These are phyloP conservation scores for Chrysolina americana DNA, from an alignment of 2,888 invertebrate species.

Conservation along the genomic window DNA sequence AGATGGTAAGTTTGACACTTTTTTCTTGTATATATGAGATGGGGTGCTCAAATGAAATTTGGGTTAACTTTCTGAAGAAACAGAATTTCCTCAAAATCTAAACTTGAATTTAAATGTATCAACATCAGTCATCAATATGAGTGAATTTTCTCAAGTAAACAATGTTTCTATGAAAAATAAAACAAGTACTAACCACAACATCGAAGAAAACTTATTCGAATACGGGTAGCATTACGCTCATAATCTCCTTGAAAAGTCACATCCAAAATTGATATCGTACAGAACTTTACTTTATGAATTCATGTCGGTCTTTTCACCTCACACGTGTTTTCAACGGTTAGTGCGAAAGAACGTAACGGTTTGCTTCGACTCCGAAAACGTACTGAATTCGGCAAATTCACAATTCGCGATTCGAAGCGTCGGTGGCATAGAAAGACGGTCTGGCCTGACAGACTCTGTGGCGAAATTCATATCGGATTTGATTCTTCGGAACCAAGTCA, in stretches of 20 bases:
- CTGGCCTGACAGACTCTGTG: constrained; percentile 11
- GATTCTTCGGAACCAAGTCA: constrained; percentile 19
- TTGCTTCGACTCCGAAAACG: constrained; percentile 1
- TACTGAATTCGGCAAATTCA: constrained; percentile 11
- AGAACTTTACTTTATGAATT: not conserved
- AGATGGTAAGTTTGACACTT: too few relatives aligned
- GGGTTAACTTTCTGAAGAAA: too few relatives aligned
- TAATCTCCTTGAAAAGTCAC: not conserved
- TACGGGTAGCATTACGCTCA: not conserved
- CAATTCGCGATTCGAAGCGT: not conserved
- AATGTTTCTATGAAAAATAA: not conserved
- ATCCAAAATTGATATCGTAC: not conserved
- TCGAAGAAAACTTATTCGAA: not conserved
- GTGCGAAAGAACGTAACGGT: not conserved
- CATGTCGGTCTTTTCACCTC: not conserved
- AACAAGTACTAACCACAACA: constrained; percentile 13
- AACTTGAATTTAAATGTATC: too few relatives aligned
- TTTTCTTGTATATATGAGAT: too few relatives aligned
- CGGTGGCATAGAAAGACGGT: constrained; percentile 15
- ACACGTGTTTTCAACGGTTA: not conserved
- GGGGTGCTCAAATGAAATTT: too few relatives aligned
- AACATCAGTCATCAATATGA: too few relatives aligned
- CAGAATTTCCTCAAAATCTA: too few relatives aligned
- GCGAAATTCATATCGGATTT: constrained; percentile 16
- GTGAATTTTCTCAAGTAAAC: too few relatives aligned